These are phyloP conservation scores for Herminia tarsipennalis DNA, from an alignment of 2,888 invertebrate genomes.

Conservation along the genomic window DNA sequence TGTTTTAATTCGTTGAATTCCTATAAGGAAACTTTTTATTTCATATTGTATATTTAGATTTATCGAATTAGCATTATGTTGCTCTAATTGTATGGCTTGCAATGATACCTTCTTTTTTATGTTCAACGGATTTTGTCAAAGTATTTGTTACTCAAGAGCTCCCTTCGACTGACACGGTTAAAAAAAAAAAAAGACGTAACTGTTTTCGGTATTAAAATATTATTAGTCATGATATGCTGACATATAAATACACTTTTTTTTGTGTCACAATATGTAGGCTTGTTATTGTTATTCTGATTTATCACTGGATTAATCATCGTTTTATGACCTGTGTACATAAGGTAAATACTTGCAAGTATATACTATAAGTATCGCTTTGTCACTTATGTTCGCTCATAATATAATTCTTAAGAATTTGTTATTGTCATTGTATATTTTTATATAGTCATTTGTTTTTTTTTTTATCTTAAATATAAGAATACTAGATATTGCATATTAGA, in stretches of 20 bases:
- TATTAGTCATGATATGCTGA: too few species aligned
- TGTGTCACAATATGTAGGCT: too few species aligned
- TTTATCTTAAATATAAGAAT: slow-evolving; percentile 49
- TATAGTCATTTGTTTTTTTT: slow-evolving; percentile 69
- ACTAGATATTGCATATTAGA: slow-evolving; percentile 54
- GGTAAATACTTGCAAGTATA: slow-evolving; percentile 16
- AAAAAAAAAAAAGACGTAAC: too few species aligned
- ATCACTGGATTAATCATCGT: too few species aligned
- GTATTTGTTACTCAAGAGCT: too few species aligned
- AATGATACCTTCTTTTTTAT: too few species aligned
- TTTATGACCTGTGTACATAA: too few species aligned
- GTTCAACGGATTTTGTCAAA: too few species aligned
- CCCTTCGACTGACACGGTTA: too few species aligned
- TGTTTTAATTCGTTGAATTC: slow-evolving; percentile 26
- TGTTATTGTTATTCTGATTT: too few species aligned
- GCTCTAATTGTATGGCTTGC: slow-evolving; percentile 21
- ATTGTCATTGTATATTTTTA: slow-evolving; percentile 68
- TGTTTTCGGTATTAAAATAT: too few species aligned
- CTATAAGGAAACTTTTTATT: slow-evolving; percentile 21
- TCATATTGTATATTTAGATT: slow-evolving; percentile 17
- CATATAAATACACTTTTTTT: too few species aligned
- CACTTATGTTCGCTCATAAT: slow-evolving; percentile 13
- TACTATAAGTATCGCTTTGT: slow-evolving; percentile 13
- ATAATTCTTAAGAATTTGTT: slow-evolving; percentile 55
- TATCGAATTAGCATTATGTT: slow-evolving; percentile 4